Percentiles rank a stretch among this genome's conserved stretches.
phyloP scores from a whole-genome alignment of 2,113 vertebrate genomes.

The Noctilio leporinus region DNA sequence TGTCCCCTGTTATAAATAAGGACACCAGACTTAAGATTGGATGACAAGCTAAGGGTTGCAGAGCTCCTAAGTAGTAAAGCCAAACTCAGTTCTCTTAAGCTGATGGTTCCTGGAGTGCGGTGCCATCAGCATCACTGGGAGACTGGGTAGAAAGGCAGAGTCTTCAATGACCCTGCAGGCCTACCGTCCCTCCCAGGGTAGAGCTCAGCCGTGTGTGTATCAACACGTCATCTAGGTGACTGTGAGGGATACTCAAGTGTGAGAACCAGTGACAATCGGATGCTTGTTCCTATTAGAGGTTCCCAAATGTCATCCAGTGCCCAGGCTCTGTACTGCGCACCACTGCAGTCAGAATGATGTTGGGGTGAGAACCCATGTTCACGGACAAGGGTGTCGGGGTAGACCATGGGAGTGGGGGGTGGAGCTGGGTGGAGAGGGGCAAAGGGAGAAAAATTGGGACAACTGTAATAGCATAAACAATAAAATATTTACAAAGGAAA shows the following conservation, averaged over 20 bases:
- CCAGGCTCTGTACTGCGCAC: too few relatives aligned
- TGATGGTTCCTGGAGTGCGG: neutral
- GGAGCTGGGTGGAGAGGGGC: too few relatives aligned
- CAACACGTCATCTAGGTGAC: neutral
- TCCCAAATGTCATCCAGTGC: neutral
- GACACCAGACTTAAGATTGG: neutral
- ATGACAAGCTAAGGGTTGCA: neutral
- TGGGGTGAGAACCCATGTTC: too few relatives aligned
- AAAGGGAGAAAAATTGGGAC: too few relatives aligned
- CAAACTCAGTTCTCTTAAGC: neutral
- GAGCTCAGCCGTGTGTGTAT: neutral
- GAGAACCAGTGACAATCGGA: neutral
- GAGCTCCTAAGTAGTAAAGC: neutral
- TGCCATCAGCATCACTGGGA: neutral
- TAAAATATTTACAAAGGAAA: too few relatives aligned
- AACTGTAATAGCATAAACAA: too few relatives aligned
- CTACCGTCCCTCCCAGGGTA: neutral
- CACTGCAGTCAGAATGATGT: neutral
- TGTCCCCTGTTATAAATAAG: neutral
- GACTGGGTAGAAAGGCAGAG: neutral
- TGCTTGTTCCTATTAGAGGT: neutral
- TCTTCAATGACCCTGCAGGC: neutral
- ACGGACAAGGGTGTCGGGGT: too few relatives aligned
- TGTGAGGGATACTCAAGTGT: neutral
- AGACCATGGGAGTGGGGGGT: too few relatives aligned